phyloP scores from a whole-genome alignment of 2,888 invertebrate genomes.

The Lypha dubia region DNA sequence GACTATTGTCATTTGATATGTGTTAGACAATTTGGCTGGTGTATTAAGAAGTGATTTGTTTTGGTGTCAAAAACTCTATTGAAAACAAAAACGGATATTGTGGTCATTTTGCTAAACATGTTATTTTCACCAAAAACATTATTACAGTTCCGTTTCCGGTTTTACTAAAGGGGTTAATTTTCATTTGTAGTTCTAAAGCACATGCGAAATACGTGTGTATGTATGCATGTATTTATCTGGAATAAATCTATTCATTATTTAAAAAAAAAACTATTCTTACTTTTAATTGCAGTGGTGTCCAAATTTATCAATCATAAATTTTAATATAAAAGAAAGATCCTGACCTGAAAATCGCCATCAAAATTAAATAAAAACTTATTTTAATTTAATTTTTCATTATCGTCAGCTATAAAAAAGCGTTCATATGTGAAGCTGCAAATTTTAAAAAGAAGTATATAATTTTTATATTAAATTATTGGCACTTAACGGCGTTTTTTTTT shows the following conservation, averaged over 20 bases:
- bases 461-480: constrained; percentile 43
- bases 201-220: background rate
- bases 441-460: constrained; percentile 38
- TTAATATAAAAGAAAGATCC: background rate
- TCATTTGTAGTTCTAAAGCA: constrained; percentile 25
- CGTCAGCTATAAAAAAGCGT: constrained; percentile 8
- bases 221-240: too few species aligned
- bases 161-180: background rate
- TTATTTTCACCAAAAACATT: constrained; percentile 44
- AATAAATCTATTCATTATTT: too few species aligned
- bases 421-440: constrained; percentile 19
- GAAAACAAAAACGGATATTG: constrained; percentile 33
- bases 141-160: constrained; percentile 53
- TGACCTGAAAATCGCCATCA: background rate
- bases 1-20: constrained; percentile 12
- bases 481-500: constrained; percentile 51
- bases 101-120: constrained; percentile 54
- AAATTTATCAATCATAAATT: too few species aligned
- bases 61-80: constrained; percentile 62
- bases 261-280: too few species aligned
- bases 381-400: constrained; percentile 39
- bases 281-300: too few species aligned
- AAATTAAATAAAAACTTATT: constrained; percentile 10
- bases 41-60: constrained; percentile 50
- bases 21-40: constrained; percentile 31